These are phyloP conservation scores for Drosophila lacicola DNA, from an alignment of 2,888 invertebrate species.

Conservation along the genomic window DNA sequence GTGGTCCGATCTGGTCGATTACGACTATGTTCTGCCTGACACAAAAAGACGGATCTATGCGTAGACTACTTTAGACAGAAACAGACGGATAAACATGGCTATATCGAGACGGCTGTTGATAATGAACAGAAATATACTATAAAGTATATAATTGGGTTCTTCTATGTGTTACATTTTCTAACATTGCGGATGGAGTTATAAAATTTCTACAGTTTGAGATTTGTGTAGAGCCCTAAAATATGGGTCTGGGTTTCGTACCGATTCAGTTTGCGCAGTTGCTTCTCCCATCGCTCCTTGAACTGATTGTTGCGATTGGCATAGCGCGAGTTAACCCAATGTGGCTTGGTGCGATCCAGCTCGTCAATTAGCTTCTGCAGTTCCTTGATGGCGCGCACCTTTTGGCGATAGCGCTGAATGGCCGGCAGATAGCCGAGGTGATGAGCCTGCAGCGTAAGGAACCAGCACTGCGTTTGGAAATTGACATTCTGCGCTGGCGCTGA, in stretches of 20 bases:
- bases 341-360: conserved; percentile 92
- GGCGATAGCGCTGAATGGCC: conserved; percentile 93
- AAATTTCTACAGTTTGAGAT: too few relatives aligned
- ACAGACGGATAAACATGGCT: too few relatives aligned
- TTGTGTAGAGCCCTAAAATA: too few relatives aligned
- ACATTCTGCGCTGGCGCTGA: conserved; percentile 86
- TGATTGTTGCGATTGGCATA: conserved; percentile 92
- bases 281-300: conserved; percentile 93
- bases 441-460: conserved; percentile 97
- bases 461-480: conserved; percentile 98
- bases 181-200: too few relatives aligned
- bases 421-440: conserved; percentile 97
- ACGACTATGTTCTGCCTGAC: too few relatives aligned
- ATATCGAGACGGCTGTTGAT: too few relatives aligned
- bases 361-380: conserved; percentile 95
- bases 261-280: conserved; percentile 92
- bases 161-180: too few relatives aligned
- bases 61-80: too few relatives aligned
- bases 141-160: too few relatives aligned
- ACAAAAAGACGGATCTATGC: too few relatives aligned
- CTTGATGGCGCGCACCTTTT: conserved; percentile 88
- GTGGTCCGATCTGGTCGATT: too few relatives aligned
- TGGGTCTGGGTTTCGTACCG: conserved; percentile 85
- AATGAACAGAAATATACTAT: too few relatives aligned
- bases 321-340: conserved; percentile 92